phyloP scores from a whole-genome alignment of 2,888 invertebrate species.

The Cephus nigrinus region DNA sequence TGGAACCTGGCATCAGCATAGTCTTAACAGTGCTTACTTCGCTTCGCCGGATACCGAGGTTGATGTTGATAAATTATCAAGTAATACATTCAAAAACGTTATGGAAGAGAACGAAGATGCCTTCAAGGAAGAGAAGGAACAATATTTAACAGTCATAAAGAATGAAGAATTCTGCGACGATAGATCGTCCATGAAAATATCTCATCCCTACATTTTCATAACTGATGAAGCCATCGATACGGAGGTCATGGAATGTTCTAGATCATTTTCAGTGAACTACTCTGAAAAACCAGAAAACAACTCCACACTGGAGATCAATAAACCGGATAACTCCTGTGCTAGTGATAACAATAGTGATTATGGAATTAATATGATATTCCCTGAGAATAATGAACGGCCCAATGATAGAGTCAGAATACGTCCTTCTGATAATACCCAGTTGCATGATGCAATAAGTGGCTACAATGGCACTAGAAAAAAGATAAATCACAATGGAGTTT shows the following conservation, averaged over 20 bases:
- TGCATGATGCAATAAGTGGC: not conserved
- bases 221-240: conserved; percentile 12
- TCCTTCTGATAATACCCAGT: not conserved
- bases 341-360: not conserved
- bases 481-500: not conserved
- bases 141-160: conserved; percentile 17
- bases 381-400: not conserved
- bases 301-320: not conserved
- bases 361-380: not conserved
- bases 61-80: not conserved
- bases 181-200: not conserved
- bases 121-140: conserved; percentile 4
- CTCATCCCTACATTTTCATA: conserved; percentile 10
- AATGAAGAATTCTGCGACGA: conserved; percentile 4
- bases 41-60: conserved; percentile 8
- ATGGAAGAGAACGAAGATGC: not conserved
- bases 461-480: not conserved
- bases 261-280: not conserved
- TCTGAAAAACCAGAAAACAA: not conserved
- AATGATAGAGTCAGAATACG: not conserved
- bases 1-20: conserved; percentile 21
- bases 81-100: not conserved
- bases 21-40: conserved; percentile 21
- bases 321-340: not conserved
- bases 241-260: not conserved